phyloP scores from a whole-genome alignment of 2,888 invertebrate species.

The Oasisia sp. region DNA sequence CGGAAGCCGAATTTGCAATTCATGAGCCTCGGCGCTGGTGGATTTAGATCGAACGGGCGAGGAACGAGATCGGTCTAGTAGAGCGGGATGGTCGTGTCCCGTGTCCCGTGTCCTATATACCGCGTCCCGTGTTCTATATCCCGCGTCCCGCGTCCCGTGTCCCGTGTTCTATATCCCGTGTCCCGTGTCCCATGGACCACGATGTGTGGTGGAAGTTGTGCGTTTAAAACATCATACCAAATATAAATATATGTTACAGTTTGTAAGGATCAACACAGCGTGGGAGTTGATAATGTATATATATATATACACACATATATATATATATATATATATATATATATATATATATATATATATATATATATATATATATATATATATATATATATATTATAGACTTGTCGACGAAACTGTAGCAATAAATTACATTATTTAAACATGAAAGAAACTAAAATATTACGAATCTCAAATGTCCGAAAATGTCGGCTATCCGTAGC shows the following conservation, averaged over 20 bases:
- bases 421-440: not conserved
- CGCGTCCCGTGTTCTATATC: too few species aligned
- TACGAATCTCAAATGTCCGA: not conserved
- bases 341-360: not conserved
- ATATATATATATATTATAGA: not conserved
- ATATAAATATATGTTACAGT: too few species aligned
- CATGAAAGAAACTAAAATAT: not conserved
- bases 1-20: slow-evolving; percentile 17
- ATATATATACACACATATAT: too few species aligned
- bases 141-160: too few species aligned
- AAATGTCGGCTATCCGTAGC: not conserved
- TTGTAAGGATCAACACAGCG: too few species aligned
- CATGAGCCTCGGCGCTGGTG: not conserved
- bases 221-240: too few species aligned
- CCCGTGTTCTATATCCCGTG: too few species aligned
- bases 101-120: not conserved
- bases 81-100: not conserved
- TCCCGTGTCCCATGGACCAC: too few species aligned
- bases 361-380: not conserved
- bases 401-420: not conserved
- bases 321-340: too few species aligned
- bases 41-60: not conserved
- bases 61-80: not conserved
- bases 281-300: too few species aligned
- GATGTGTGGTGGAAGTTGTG: too few species aligned